Evolutionary conservation across 2,113 vertebrate genomes (phyloP), one percentile per base, ranked within the genome.

Genomic region (Pachycephala philippinensis): DNA sequence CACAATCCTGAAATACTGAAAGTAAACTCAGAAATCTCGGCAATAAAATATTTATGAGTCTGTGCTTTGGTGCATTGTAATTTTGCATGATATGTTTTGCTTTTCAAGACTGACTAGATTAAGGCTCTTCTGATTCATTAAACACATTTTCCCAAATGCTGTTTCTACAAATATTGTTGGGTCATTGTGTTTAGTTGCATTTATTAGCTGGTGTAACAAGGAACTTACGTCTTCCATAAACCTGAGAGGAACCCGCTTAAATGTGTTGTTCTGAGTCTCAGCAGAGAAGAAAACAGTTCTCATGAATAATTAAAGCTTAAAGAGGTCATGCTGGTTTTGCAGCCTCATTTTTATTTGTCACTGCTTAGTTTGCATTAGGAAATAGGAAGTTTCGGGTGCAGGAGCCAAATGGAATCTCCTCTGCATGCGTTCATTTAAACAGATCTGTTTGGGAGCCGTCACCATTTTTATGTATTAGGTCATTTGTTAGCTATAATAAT

Each of bases 221-320:
- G 82, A 94, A 80, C 59, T 50, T 93, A 80, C 44, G 7, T 92
- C 56, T 93, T 88, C 57, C 10, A 64, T 50, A 93, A 65, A 75
- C 64, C 54, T 71, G 84, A 84, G 80, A 93, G 42, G 23, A 94
- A 33, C 45, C 80, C 3, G 0, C 64, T 94, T 85, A 47, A 90
- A 77, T 63, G 74, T 81, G 80, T 85, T 77, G 87, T 75, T 90
- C 83, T 22, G 28, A 93, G 91, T 93, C 89, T 91, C 95, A 89
- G 61, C 87, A 35, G 49, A 92, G 84, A 94, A 95, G 89, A 68
- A 93, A 84, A 84, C 33, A 79, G 76, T 69, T 84, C 96, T 88
- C 64, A 96, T 97, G 91, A 97, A 96, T 96, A 96, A 97, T 95
- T 96, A 93, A 97, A 92, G 89, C 93, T 87, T 82, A 81, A 95